phyloP scores from a whole-genome alignment of 2,888 invertebrate genomes.

The Leucoptera coffeella region DNA sequence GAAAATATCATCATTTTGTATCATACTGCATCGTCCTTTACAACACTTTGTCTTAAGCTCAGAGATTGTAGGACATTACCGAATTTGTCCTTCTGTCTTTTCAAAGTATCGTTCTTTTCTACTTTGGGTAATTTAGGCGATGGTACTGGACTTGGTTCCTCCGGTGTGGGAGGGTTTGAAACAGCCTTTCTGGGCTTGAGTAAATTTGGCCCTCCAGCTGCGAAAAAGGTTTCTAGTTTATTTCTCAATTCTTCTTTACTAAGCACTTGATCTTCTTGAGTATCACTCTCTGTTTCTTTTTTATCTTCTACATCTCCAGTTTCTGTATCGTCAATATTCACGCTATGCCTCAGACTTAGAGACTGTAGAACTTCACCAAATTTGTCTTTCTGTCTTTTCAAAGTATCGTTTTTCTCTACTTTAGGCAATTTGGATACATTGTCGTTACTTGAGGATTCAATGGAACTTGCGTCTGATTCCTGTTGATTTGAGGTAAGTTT shows the following conservation, averaged over 20 bases:
- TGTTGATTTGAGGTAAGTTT: constrained; percentile 26
- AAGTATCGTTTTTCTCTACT: constrained; percentile 36
- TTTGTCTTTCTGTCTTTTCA: constrained; percentile 33
- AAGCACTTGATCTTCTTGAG: constrained; percentile 17
- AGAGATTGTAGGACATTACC: constrained; percentile 38
- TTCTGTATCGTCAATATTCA: constrained; percentile 7
- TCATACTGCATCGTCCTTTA: constrained; percentile 3
- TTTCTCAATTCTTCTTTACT: constrained; percentile 31
- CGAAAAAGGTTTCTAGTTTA: constrained; percentile 34
- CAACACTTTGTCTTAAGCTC: constrained; percentile 24
- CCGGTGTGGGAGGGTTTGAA: too few species aligned
- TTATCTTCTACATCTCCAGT: constrained; percentile 8
- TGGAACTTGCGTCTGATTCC: too few species aligned
- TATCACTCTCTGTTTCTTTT: constrained; percentile 7
- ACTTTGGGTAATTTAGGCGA: constrained; percentile 23
- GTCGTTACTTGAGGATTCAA: constrained; percentile 24
- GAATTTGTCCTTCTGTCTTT: constrained; percentile 33
- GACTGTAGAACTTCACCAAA: constrained; percentile 38
- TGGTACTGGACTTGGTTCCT: too few species aligned
- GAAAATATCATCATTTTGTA: too few species aligned
- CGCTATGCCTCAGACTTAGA: constrained; percentile 27
- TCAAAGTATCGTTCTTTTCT: constrained; percentile 39
- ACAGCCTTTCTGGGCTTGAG: constrained; percentile 25
- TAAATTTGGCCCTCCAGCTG: constrained; percentile 23
- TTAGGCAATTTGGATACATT: constrained; percentile 27